Evolutionary conservation across 1,140 invertebrate genomes (phyloP).

Genomic region (Chrysomallon squamiferum): DNA sequence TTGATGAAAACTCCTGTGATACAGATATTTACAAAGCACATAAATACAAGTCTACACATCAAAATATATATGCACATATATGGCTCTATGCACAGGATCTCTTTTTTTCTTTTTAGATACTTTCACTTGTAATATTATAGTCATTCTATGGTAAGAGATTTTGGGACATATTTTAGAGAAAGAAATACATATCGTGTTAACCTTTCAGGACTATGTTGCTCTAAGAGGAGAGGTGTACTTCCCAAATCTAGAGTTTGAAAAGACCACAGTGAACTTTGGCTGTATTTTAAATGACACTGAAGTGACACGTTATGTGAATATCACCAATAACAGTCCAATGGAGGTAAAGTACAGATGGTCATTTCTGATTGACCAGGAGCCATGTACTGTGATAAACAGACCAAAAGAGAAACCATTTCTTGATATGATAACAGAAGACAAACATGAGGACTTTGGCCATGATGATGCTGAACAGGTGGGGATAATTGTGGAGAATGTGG

Average conservation of each 20-base stretch:
- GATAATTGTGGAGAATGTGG: constrained; percentile 18
- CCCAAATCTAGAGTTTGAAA: constrained; percentile 63
- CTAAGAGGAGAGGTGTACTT: constrained; percentile 63
- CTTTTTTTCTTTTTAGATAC: no score
- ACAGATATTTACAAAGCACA: no score
- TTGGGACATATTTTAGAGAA: no score
- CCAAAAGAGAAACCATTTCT: constrained; percentile 13
- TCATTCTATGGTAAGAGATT: no score
- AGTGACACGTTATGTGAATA: constrained; percentile 61
- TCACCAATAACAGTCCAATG: constrained; percentile 63
- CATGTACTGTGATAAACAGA: constrained; percentile 38
- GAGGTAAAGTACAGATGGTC: constrained; percentile 57
- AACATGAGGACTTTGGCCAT: background rate
- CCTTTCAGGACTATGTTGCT: constrained; percentile 57
- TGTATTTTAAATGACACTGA: constrained; percentile 64
- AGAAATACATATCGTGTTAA: background rate
- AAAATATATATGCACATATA: no score
- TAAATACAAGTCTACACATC: no score
- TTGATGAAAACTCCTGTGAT: no score
- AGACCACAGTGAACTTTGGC: constrained; percentile 59
- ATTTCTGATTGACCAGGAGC: constrained; percentile 58
- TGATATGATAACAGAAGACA: constrained; percentile 8
- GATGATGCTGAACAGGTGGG: constrained; percentile 12
- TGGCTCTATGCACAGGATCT: no score
- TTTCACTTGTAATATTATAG: no score